Evolutionary conservation across 2,888 invertebrate species (phyloP).

Genomic region (Priocnemis perturbator): DNA sequence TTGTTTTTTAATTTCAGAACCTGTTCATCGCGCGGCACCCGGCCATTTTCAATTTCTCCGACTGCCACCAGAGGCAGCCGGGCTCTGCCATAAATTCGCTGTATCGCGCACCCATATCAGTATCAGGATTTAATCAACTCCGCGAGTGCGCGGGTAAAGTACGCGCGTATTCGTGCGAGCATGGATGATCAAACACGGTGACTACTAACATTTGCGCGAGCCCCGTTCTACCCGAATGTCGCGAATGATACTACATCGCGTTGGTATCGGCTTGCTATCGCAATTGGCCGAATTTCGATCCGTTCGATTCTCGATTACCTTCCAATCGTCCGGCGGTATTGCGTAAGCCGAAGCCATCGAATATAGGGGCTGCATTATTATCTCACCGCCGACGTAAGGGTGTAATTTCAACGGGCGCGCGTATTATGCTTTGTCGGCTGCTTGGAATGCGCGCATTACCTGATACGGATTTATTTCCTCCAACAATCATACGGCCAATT

Average conservation of each 20-base stretch:
- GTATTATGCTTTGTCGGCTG: too few relatives aligned
- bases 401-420: not conserved
- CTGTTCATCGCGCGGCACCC: too few relatives aligned
- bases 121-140: conserved; percentile 1
- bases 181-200: conserved; percentile 10
- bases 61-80: too few relatives aligned
- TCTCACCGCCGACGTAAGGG: not conserved
- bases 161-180: not conserved
- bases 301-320: conserved; percentile 25
- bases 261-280: not conserved
- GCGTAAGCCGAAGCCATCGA: conserved; percentile 15
- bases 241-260: not conserved
- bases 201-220: conserved; percentile 4
- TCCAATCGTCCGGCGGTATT: conserved; percentile 13
- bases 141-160: not conserved
- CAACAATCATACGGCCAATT: too few relatives aligned
- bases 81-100: not conserved
- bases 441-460: too few relatives aligned
- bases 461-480: too few relatives aligned
- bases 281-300: conserved; percentile 38
- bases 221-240: too few relatives aligned
- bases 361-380: not conserved
- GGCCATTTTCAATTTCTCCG: too few relatives aligned
- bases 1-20: too few relatives aligned
- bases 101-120: conserved; percentile 2